Evolutionary conservation across 2,888 invertebrate species (phyloP).

Genomic region (Patella depressa): DNA sequence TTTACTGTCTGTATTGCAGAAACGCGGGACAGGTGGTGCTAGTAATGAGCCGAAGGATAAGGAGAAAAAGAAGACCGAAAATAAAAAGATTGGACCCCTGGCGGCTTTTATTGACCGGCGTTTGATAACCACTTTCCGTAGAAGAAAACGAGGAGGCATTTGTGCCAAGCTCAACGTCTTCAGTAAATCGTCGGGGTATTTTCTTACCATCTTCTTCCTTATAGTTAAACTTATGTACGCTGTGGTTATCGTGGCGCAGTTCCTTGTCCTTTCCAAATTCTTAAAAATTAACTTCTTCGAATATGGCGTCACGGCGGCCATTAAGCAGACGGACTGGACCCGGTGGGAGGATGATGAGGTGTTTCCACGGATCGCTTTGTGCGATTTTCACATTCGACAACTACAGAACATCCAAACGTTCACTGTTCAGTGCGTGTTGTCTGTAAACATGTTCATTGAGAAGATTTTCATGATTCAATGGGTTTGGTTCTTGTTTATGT

Average conservation of each 20-base stretch:
- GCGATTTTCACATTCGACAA: constrained; percentile 55
- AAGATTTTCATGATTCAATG: constrained; percentile 55
- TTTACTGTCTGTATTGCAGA: no score
- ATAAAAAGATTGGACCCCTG: neutral
- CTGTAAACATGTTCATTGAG: constrained; percentile 57
- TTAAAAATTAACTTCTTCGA: constrained; percentile 50
- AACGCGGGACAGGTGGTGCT: no score
- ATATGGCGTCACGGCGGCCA: constrained; percentile 49
- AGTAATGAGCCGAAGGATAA: neutral
- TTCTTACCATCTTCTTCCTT: constrained; percentile 49
- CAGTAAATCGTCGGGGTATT: constrained; percentile 52
- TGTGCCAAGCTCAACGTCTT: constrained; percentile 24
- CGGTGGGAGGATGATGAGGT: constrained; percentile 47
- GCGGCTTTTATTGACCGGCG: neutral
- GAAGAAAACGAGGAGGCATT: neutral
- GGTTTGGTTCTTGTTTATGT: constrained; percentile 55
- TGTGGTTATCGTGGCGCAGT: constrained; percentile 48
- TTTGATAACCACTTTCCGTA: neutral
- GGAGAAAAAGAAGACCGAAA: neutral
- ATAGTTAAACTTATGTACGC: constrained; percentile 49
- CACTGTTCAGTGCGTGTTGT: constrained; percentile 54
- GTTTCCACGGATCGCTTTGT: constrained; percentile 53
- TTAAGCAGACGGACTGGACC: constrained; percentile 38
- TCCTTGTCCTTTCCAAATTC: constrained; percentile 51
- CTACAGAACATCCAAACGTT: constrained; percentile 53